Evolutionary conservation across 2,888 invertebrate species (phyloP).

Genomic region (Lycocerus yunnanus): DNA sequence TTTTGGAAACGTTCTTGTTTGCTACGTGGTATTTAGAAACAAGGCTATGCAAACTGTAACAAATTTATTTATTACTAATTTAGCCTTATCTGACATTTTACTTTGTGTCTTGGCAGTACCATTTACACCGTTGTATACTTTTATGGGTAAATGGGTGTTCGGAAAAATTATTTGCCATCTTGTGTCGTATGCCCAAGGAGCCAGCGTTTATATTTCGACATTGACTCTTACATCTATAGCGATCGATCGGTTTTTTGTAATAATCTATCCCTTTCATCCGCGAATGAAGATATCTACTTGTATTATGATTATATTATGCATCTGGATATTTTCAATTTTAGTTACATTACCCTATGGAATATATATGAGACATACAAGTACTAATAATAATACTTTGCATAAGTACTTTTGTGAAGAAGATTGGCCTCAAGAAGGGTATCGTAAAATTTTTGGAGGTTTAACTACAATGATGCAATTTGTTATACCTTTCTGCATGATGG

Average conservation of each 20-base stretch:
- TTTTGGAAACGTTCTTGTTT: constrained; percentile 88
- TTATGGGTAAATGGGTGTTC: constrained; percentile 91
- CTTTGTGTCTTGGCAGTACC: constrained; percentile 93
- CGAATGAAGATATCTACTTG: constrained; percentile 90
- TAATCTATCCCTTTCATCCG: constrained; percentile 93
- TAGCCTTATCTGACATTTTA: constrained; percentile 93
- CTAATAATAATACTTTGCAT: constrained; percentile 44
- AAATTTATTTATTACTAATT: constrained; percentile 94
- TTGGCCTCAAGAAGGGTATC: constrained; percentile 85
- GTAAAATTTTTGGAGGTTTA: constrained; percentile 81
- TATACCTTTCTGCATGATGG: constrained; percentile 91
- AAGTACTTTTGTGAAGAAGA: constrained; percentile 78
- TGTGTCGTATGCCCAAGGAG: constrained; percentile 91
- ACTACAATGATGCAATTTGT: constrained; percentile 93
- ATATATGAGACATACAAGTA: constrained; percentile 69
- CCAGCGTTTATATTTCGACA: constrained; percentile 96
- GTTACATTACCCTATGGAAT: constrained; percentile 92
- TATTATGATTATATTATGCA: constrained; percentile 80
- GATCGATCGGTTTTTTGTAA: constrained; percentile 95
- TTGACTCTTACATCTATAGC: constrained; percentile 96
- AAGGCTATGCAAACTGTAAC: constrained; percentile 98
- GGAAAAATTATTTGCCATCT: constrained; percentile 89
- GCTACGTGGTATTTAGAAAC: constrained; percentile 91
- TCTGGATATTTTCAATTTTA: constrained; percentile 88
- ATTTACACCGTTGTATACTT: constrained; percentile 94